These are phyloP conservation scores for Fregata magnificens DNA, from an alignment of 2,113 vertebrate species.

Conservation along the genomic window DNA sequence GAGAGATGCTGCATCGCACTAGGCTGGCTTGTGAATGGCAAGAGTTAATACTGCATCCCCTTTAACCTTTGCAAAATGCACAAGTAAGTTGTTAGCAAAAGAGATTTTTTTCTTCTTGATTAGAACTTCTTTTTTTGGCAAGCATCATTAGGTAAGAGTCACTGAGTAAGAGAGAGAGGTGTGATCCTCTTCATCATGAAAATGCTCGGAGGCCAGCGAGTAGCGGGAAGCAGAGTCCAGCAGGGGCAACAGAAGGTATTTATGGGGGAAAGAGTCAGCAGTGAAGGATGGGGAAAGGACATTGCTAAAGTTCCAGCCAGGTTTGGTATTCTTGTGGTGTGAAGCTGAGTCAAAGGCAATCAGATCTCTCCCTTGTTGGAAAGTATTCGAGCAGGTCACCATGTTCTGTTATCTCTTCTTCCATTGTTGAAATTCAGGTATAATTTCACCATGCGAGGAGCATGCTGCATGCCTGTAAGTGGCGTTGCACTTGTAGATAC, in stretches of 20 bases:
- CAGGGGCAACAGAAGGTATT: not conserved
- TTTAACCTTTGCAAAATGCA: not conserved
- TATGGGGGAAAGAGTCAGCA: not conserved
- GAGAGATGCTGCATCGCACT: not conserved
- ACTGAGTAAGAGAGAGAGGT: not conserved
- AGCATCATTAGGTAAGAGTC: not conserved
- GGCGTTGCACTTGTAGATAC: not conserved
- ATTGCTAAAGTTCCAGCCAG: not conserved
- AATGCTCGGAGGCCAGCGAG: not conserved
- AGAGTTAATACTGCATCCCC: not conserved
- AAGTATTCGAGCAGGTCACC: not conserved
- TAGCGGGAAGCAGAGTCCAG: not conserved
- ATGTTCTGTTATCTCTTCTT: not conserved
- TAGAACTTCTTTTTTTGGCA: not conserved
- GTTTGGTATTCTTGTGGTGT: not conserved
- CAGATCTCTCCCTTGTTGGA: not conserved
- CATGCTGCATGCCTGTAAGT: not conserved
- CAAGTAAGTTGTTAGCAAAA: not conserved
- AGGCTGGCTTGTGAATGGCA: not conserved
- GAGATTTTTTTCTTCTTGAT: no score
- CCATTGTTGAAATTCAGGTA: not conserved
- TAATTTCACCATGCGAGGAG: not conserved
- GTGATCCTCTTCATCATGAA: not conserved
- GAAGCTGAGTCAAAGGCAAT: not conserved
- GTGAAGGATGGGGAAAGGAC: not conserved